Evolutionary conservation across 2,888 invertebrate genomes (phyloP), one percentile per base, ranked within the genome.

Genomic region (Alentia gelatinosa): DNA sequence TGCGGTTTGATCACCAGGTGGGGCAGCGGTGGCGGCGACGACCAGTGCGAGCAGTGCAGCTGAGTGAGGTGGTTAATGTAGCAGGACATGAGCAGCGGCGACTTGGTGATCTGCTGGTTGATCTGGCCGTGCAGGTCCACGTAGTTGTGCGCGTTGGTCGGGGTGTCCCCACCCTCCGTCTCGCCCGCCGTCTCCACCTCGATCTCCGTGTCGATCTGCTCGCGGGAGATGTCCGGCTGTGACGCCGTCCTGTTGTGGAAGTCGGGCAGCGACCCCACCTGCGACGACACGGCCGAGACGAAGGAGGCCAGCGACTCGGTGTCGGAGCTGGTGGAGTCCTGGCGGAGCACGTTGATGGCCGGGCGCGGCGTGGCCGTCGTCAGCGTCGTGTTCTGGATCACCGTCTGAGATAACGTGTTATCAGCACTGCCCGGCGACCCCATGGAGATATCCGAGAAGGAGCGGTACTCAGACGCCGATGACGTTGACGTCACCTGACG

Each of bases 91-190:
- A 99, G 96, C 90, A 99, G 96, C 0, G 99, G 98, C 0, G 99
- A 99, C 94, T 99, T 98, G 7, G 98, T 97, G 92, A 99, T 99
- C 0, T 99, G 98, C 93, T 97, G 97, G 95, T 98, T 98, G 39
- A 98, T 98, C 96, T 99, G 99, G 97, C 98, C 98, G 94, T 99
- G 98, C 26, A 99, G 97, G 96, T 99, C 98, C 0, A 99, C 98
- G 19, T 89, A 91, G 89, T 93, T 91, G 42, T 79, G 33, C 1
- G 39, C 47, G 26, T 40, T 90, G 23, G 47, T 30, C 1, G 90
- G 39, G 3, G 79, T 50, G 23, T 90, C 90, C 12, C 26, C 79
- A 26, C 74, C 90, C 33, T 90, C 90, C 50, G 74, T 47, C 47
- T 90, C 90, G 12, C 74, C 90, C 19, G 83, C 90, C 1, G 83